Evolutionary conservation across 2,888 invertebrate species (phyloP), one percentile per base, ranked within the genome.

Genomic region (Oscheius myriophilus): DNA sequence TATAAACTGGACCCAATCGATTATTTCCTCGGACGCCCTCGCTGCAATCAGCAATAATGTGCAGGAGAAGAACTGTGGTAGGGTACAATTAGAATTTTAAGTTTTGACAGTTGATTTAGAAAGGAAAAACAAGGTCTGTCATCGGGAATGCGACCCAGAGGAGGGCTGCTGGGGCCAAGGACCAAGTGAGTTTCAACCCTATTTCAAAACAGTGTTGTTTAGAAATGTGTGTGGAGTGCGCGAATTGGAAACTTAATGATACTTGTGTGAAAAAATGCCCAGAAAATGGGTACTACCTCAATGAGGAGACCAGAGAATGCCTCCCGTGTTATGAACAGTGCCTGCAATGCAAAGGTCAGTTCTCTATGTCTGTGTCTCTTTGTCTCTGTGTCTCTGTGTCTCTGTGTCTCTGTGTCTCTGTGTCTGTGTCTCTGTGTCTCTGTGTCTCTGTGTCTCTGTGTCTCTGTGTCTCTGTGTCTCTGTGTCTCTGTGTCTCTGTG

Each of bases 1-100:
- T 0, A 42, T 80, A 18, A 70, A 76, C 26, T 80, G 80, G 80
- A 59, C 59, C 14, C 16, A n/a, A 14, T 33, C 46, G 2, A 67
- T 67, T 6, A 39, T 67, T 2, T n/a, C 59, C 3, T 18, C 33
- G 9, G 67, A 65, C 16, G 68, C 73, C 23, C 45, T 43, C 12
- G 26, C 59, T 25, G 68, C 53, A 39, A 65, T 70, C 42, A 23
- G 14, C 26, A 43, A 67, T 2, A 79, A 79, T 57, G 65, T 51
- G 54, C 54, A 63, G 57, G 26, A 45, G 12, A 26, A 45, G 33
- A 51, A 49, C 23, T 76, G 75, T 41, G 62, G 76, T 74, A 14
- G 14, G 58, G 42, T 25, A n/a, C n/a, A 33, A 33, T 9, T 33
- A 33, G 33, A 3, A 33, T 6, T 33, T 33, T 9, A 9, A 33